Percentiles rank a stretch among this genome's conserved stretches.
These are phyloP conservation scores for Platypus cylindrus DNA, from an alignment of 2,888 invertebrate genomes.

Conservation along the genomic window DNA sequence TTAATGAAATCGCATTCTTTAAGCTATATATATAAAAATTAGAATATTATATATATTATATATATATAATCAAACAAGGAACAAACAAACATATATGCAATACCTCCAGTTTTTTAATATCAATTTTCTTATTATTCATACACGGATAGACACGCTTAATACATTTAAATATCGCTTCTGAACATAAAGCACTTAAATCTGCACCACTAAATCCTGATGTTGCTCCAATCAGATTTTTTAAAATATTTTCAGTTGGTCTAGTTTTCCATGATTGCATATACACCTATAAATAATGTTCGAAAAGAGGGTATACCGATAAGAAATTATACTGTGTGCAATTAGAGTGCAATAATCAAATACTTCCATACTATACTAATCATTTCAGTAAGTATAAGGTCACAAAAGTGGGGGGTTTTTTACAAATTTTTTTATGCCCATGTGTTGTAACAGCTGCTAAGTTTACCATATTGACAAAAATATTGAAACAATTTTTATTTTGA, in stretches of 20 bases:
- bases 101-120: constrained; percentile 22
- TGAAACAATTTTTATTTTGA: no score
- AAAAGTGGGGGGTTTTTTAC: no score
- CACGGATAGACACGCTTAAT: constrained; percentile 62
- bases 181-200: constrained; percentile 74
- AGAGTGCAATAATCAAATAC: no score
- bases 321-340: constrained; percentile 1
- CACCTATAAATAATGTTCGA: constrained; percentile 32
- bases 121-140: constrained; percentile 18
- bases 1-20: constrained; percentile 30
- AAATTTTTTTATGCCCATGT: no score
- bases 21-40: constrained; percentile 26
- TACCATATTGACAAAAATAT: no score
- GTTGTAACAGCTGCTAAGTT: no score
- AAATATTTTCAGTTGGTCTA: constrained; percentile 38
- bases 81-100: neutral
- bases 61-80: no score
- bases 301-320: constrained; percentile 7
- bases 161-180: constrained; percentile 66
- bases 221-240: constrained; percentile 45
- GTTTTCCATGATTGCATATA: constrained; percentile 37
- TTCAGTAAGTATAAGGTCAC: no score
- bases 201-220: constrained; percentile 68
- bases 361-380: no score
- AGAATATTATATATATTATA: no score